Base-by-base conservation (phyloP, 1,140 invertebrate species). In the Druon quercuslanigerum region DNA sequence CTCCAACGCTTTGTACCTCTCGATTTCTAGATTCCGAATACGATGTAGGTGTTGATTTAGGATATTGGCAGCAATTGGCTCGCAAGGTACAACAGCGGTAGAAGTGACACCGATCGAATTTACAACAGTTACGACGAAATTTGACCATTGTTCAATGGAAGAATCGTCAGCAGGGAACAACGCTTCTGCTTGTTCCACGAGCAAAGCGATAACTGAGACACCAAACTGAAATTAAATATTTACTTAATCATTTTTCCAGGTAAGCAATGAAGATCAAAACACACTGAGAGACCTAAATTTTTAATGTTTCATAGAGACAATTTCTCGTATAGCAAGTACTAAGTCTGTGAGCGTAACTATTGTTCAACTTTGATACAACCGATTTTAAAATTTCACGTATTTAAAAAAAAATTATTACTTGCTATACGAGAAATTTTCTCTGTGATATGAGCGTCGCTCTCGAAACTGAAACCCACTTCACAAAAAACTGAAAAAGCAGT, bases 181-280 rank as follows among this genome's bases (percentile, higher is more conserved):
- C 72, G 82, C 83, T 79, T 90, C 88, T 11, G 88, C 90, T 79
- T 87, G 87, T 74, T 91, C 87, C 17, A 92, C 71, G 79, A 91
- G 85, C 19, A 86, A 82, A 16, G 89, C 86, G 75, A 92, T 79
- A 16, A 90, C 89, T 11, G 91, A 91, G 60, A 91, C 86, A 19
- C 91, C 91, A 79, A 92, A 91, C 91, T 92, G 72, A 52, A 77
- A 40, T 76, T 40, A 57, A 52, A 71, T 71, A 51, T 52, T 13
- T 8, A 9, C 71, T 4, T 46, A 46, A 11, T 46, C 1, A 46
- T 46, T 46, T 46, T 7, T 46, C 9, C 7, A 46, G 40, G 2
- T 46, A 11, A 46, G 7, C 40, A 46, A 9, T 46, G 40, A 46
- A 46, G 40, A 46, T 9, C 9, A 2, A 46, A 8, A 11, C 2